A percentile compares a stretch with the other conserved stretches of the same genome.
These are phyloP conservation scores for Vanessa tameamea DNA, from an alignment of 1,140 invertebrate genomes.

Conservation along the genomic window DNA sequence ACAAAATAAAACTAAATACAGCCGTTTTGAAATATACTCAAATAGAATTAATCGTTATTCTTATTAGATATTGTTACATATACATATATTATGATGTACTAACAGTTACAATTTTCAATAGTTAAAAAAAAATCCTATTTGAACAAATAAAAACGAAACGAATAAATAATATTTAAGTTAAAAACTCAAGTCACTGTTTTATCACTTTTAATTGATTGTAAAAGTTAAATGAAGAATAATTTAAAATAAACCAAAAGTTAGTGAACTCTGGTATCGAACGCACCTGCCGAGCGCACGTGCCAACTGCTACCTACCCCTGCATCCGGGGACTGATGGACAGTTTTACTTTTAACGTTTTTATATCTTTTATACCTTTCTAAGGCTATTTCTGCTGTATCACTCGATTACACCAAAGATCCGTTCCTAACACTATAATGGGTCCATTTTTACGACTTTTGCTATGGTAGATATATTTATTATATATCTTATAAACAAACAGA, in stretches of 20 bases:
- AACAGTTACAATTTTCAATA: no score
- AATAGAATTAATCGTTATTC: neutral
- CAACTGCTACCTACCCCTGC: conserved; percentile 39
- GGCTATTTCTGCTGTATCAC: conserved; percentile 16
- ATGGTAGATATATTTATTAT: no score
- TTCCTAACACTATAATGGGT: neutral
- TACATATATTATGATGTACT: no score
- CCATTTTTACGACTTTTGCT: neutral
- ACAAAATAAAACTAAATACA: neutral
- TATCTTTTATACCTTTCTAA: conserved; percentile 16
- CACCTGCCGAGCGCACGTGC: conserved; percentile 37
- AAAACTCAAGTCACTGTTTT: no score
- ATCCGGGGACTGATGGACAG: conserved; percentile 37
- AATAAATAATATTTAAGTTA: no score
- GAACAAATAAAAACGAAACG: no score
- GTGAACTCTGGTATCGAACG: neutral
- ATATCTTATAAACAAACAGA: no score
- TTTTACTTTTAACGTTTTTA: conserved; percentile 29
- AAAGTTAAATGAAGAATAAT: no score
- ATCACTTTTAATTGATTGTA: no score
- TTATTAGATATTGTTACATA: no score
- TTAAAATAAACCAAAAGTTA: conserved; percentile 13
- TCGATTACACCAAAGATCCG: conserved; percentile 21
- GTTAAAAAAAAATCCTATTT: no score
- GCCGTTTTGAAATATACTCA: neutral